These are phyloP conservation scores for Lymantria monacha DNA, from an alignment of 2,888 invertebrate genomes.

Conservation along the genomic window DNA sequence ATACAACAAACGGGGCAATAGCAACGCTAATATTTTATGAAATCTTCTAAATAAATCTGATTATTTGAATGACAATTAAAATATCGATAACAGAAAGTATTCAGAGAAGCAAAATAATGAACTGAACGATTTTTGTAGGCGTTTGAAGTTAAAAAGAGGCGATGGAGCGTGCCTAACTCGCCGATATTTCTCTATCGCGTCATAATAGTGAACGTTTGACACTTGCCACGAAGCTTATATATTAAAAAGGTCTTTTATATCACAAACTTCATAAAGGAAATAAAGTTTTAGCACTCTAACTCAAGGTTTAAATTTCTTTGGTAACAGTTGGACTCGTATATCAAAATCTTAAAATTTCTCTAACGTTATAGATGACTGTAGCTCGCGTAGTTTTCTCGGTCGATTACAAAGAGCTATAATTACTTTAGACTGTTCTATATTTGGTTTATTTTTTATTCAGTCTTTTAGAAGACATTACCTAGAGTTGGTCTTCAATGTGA, in stretches of 20 bases:
- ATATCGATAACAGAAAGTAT: conserved; percentile 35
- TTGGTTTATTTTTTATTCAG: conserved; percentile 19
- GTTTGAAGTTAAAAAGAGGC: conserved; percentile 52
- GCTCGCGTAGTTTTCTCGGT: conserved; percentile 45
- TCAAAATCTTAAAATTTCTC: conserved; percentile 7
- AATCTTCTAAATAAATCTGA: neutral
- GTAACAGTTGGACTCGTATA: neutral
- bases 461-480: conserved; percentile 1
- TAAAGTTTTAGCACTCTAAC: conserved; percentile 24
- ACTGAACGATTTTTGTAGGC: conserved; percentile 42
- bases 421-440: conserved; percentile 27
- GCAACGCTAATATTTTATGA: no score
- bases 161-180: conserved; percentile 59
- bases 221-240: conserved; percentile 41
- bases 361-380: conserved; percentile 52
- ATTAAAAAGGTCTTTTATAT: conserved; percentile 19
- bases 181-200: conserved; percentile 59
- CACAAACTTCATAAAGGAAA: conserved; percentile 14
- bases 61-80: conserved; percentile 35
- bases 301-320: conserved; percentile 4
- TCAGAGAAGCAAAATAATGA: conserved; percentile 48
- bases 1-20: no score
- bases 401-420: conserved; percentile 44
- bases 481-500: neutral
- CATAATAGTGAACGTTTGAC: conserved; percentile 64